phyloP scores from a whole-genome alignment of 1,140 invertebrate species.

The Tetragnatha versicolor region DNA sequence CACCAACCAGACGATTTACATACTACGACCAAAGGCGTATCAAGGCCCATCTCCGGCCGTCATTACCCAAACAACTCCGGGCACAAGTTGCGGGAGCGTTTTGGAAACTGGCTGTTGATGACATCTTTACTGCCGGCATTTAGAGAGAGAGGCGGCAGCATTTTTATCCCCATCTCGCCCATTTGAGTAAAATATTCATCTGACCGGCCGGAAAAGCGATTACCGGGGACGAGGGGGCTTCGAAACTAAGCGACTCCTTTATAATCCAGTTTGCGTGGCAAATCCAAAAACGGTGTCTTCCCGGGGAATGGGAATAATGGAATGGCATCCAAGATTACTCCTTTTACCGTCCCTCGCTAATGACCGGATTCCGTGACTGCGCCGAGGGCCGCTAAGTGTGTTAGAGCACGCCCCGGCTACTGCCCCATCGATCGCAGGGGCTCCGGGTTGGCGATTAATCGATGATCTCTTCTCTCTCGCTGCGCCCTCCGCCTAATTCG shows the following conservation, averaged over 20 bases:
- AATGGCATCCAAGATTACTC: constrained; percentile 46
- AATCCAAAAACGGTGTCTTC: constrained; percentile 55
- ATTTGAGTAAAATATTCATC: constrained; percentile 51
- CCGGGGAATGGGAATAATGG: constrained; percentile 48
- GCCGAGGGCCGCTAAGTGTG: constrained; percentile 45
- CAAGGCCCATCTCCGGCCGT: no score
- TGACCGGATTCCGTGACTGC: constrained; percentile 45
- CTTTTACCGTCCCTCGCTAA: constrained; percentile 51
- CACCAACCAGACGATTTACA: no score
- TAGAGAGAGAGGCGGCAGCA: no score
- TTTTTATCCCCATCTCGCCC: neutral
- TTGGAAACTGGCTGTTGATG: no score
- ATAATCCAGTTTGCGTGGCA: constrained; percentile 54
- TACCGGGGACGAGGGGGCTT: constrained; percentile 2
- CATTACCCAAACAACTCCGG: no score
- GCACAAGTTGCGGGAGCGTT: no score
- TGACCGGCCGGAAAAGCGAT: constrained; percentile 47
- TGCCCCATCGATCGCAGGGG: constrained; percentile 2
- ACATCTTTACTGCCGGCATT: no score
- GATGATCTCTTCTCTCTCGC: constrained; percentile 3
- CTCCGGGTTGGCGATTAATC: constrained; percentile 52
- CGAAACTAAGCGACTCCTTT: neutral
- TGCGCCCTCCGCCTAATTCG: no score
- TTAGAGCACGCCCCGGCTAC: constrained; percentile 51
- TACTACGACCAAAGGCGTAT: no score